Percentiles rank a stretch among this genome's conserved stretches.
Evolutionary conservation across 2,888 invertebrate species (phyloP).

Genomic region (Xanthia icteritia): DNA sequence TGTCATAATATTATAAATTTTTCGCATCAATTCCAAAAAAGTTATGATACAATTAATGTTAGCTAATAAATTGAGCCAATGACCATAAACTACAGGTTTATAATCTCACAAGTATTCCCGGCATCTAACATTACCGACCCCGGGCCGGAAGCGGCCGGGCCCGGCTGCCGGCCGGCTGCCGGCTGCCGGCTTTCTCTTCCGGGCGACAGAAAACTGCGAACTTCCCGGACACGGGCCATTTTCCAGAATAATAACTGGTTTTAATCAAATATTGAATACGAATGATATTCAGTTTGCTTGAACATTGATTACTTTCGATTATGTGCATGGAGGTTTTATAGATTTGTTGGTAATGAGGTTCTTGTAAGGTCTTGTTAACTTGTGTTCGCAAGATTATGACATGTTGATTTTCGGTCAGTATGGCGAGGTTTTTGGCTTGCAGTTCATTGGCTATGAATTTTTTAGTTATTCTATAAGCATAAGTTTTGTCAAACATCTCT

Average conservation of each 20-base stretch:
- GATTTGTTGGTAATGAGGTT: not conserved
- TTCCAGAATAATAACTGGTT: constrained; percentile 49
- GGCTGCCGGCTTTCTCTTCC: constrained; percentile 57
- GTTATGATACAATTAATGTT: constrained; percentile 9
- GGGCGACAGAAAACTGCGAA: constrained; percentile 51
- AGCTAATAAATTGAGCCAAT: constrained; percentile 41
- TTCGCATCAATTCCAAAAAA: not conserved
- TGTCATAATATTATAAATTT: not conserved
- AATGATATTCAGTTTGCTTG: constrained; percentile 12
- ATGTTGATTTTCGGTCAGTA: not conserved
- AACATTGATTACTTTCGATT: constrained; percentile 47
- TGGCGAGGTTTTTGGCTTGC: not conserved
- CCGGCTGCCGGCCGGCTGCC: constrained; percentile 8
- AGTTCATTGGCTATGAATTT: not conserved
- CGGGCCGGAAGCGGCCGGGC: constrained; percentile 43
- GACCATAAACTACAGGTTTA: constrained; percentile 49
- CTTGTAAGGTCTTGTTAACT: constrained; percentile 1
- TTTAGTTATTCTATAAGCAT: not conserved
- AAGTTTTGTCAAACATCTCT: not conserved
- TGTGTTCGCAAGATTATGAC: not conserved
- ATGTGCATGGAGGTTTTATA: not conserved
- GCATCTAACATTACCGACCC: constrained; percentile 55
- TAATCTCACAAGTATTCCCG: constrained; percentile 54
- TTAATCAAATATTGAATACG: constrained; percentile 52
- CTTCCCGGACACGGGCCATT: constrained; percentile 55